phyloP scores from a whole-genome alignment of 1,140 invertebrate species.

The Pectinophora gossypiella region DNA sequence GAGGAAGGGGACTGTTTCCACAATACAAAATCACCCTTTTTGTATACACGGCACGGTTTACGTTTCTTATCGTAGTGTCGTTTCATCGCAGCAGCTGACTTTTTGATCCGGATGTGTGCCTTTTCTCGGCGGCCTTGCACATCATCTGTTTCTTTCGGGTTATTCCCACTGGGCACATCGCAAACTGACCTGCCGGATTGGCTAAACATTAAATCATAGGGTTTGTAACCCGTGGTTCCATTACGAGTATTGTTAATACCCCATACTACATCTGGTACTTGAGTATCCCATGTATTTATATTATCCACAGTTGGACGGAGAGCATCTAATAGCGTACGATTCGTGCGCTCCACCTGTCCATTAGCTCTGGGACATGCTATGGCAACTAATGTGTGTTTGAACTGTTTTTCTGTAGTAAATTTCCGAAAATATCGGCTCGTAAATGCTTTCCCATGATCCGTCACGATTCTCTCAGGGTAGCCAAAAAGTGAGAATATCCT shows the following conservation, averaged over 20 bases:
- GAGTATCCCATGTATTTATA: constrained; percentile 5
- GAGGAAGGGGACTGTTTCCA: constrained; percentile 26
- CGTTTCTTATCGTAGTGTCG: constrained; percentile 23
- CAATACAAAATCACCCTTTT: constrained; percentile 26
- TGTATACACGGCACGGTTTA: constrained; percentile 17
- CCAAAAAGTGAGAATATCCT: constrained; percentile 4
- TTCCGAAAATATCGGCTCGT: constrained; percentile 9
- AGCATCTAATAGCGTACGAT: constrained; percentile 7
- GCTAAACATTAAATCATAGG: constrained; percentile 11
- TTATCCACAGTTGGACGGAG: not conserved
- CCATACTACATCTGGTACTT: constrained; percentile 4
- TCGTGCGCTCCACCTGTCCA: constrained; percentile 7
- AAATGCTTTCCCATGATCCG: constrained; percentile 7
- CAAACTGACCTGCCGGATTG: not conserved
- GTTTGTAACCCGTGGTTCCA: not conserved
- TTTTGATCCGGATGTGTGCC: constrained; percentile 9
- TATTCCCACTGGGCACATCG: not conserved
- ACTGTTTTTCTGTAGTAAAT: constrained; percentile 5
- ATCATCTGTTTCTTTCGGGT: not conserved
- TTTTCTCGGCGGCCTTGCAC: constrained; percentile 8
- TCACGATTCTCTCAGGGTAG: not conserved
- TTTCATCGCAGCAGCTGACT: constrained; percentile 21
- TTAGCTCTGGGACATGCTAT: constrained; percentile 8
- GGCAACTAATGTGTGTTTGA: constrained; percentile 3
- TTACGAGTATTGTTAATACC: constrained; percentile 8